Conservation (phyloP, 2,113 vertebrate genomes). For the Dromaius novaehollandiae region DNA sequence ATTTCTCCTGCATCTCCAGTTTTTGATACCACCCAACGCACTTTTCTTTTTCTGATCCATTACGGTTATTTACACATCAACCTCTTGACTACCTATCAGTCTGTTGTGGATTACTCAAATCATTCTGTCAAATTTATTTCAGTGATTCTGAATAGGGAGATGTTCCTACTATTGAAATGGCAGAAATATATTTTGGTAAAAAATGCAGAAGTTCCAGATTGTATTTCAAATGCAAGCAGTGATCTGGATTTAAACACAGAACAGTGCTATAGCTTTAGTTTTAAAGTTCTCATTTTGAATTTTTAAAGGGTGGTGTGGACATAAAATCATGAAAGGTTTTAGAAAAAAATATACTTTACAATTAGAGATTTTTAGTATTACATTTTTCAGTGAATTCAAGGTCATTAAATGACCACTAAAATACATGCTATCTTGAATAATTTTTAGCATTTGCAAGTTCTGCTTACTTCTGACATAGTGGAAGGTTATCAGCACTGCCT, state of each 20-base stretch:
- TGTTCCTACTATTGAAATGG: slow-evolving; percentile 22
- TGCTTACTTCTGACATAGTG: background rate
- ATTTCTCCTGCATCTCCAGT: background rate
- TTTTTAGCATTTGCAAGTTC: background rate
- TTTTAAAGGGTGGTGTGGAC: background rate
- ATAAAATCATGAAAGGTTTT: background rate
- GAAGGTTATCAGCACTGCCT: background rate
- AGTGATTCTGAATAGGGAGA: slow-evolving; percentile 39
- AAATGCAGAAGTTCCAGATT: background rate
- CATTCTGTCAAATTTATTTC: slow-evolving; percentile 41
- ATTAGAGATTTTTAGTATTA: background rate
- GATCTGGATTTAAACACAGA: slow-evolving; percentile 34
- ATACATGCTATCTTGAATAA: background rate
- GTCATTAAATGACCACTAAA: background rate
- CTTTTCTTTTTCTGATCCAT: background rate
- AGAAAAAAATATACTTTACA: background rate
- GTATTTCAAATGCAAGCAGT: slow-evolving; percentile 25
- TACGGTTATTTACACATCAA: slow-evolving; percentile 28
- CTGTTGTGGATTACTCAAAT: slow-evolving; percentile 55
- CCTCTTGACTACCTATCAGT: slow-evolving; percentile 32
- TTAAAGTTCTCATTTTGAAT: background rate
- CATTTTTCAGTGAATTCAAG: background rate
- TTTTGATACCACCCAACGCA: background rate
- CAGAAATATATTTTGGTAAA: slow-evolving; percentile 58
- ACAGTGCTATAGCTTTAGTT: background rate